A percentile compares a stretch with the other conserved stretches of the same genome.
Evolutionary conservation across 2,797 vertebrate genomes (phyloP).

Genomic region (Pangasius macronema): DNA sequence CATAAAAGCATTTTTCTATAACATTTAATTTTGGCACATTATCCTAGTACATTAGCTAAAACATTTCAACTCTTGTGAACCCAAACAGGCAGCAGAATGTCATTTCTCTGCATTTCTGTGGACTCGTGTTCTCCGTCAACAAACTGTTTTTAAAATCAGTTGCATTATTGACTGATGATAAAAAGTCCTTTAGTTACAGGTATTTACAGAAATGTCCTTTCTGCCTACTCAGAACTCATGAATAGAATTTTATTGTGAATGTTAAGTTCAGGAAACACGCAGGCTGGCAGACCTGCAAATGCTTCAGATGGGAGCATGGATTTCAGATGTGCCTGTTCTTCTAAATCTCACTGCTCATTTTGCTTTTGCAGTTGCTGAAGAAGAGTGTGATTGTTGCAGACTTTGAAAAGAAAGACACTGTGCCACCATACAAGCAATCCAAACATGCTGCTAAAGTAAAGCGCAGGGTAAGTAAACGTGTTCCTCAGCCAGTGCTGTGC

Average conservation of each 20-base stretch:
- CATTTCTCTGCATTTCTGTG: background rate
- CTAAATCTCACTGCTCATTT: background rate
- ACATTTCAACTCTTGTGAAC: background rate
- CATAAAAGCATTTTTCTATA: too few relatives aligned
- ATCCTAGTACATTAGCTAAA: background rate
- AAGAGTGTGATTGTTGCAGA: slow-evolving; percentile 89
- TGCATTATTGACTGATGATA: background rate
- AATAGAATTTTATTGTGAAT: background rate
- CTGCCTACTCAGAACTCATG: too few relatives aligned
- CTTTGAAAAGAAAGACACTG: slow-evolving; percentile 87
- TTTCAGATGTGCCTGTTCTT: background rate
- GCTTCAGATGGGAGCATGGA: background rate
- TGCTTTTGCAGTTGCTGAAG: slow-evolving; percentile 82
- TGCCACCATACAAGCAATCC: slow-evolving; percentile 86
- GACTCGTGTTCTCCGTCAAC: background rate
- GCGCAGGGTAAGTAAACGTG: slow-evolving; percentile 75
- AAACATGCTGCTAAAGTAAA: slow-evolving; percentile 82
- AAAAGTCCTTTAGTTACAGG: background rate
- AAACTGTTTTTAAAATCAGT: background rate
- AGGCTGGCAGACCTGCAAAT: too few relatives aligned
- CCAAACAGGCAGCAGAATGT: background rate
- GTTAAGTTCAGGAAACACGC: background rate
- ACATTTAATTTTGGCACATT: background rate
- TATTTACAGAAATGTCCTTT: background rate
- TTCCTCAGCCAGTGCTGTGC: background rate